Conservation (phyloP, 2,888 invertebrate genomes). For the Campoletis raptor region DNA sequence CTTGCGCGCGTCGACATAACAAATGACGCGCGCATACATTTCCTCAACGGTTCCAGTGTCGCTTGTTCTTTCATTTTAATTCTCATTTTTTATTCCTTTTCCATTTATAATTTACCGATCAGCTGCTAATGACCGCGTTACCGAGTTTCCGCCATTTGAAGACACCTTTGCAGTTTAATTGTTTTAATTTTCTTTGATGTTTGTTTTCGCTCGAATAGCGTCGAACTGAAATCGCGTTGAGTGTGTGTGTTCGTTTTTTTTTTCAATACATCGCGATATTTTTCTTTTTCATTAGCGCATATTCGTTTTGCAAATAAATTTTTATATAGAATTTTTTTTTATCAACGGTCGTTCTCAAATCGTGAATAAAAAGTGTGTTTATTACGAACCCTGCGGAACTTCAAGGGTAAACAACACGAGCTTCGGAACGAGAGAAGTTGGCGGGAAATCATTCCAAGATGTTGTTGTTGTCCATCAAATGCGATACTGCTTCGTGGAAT, state of each 20-base stretch:
- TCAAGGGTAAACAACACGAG: too few relatives aligned
- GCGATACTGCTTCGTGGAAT: too few relatives aligned
- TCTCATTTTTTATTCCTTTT: not conserved
- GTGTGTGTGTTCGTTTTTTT: not conserved
- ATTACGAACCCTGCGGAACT: not conserved
- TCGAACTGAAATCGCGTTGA: not conserved
- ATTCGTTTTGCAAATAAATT: not conserved
- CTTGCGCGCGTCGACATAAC: conserved; percentile 22
- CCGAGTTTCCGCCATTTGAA: not conserved
- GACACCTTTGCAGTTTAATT: not conserved
- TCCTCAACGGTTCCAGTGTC: not conserved
- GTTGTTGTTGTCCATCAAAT: too few relatives aligned
- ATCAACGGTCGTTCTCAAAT: not conserved
- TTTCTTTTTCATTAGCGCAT: not conserved
- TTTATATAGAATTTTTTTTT: not conserved
- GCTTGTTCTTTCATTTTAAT: not conserved
- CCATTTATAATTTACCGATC: not conserved
- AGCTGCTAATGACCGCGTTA: not conserved
- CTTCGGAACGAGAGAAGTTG: too few relatives aligned
- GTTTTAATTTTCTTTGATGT: not conserved
- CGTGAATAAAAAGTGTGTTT: not conserved
- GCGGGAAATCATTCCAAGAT: too few relatives aligned
- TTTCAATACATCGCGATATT: not conserved
- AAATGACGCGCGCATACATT: conserved; percentile 12
- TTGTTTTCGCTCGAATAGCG: not conserved